Percentiles rank a stretch among this genome's conserved stretches.
These are phyloP conservation scores for Nemotelus pantherinus DNA, from an alignment of 2,888 invertebrate species.

Conservation along the genomic window DNA sequence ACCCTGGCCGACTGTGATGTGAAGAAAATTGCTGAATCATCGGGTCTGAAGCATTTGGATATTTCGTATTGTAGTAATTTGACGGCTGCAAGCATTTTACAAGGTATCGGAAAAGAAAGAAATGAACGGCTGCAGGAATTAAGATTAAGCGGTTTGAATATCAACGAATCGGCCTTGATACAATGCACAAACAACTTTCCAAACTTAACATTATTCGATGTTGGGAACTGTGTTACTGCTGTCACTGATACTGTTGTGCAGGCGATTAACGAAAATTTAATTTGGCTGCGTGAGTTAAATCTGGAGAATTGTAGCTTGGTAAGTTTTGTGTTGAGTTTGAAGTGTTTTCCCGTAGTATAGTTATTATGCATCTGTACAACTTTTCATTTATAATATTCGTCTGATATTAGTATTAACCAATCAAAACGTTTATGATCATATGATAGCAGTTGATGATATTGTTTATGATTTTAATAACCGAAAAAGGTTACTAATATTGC, in stretches of 20 bases:
- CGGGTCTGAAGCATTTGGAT: constrained; percentile 70
- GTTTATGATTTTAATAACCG: too few species aligned
- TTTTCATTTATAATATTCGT: constrained; percentile 1
- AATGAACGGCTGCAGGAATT: constrained; percentile 68
- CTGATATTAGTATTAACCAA: background rate
- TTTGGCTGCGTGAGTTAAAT: constrained; percentile 69
- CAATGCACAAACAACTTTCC: constrained; percentile 70
- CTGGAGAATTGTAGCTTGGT: constrained; percentile 75
- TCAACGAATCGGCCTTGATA: constrained; percentile 72
- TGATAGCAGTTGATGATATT: too few species aligned
- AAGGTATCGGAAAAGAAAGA: constrained; percentile 68
- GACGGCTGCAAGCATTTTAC: constrained; percentile 70
- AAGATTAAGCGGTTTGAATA: constrained; percentile 69
- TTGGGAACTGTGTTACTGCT: constrained; percentile 76
- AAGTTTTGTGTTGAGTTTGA: constrained; percentile 3
- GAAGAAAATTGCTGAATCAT: constrained; percentile 67
- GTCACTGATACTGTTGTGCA: constrained; percentile 76
- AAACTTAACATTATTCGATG: constrained; percentile 70
- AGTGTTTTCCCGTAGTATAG: too few species aligned
- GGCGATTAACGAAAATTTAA: constrained; percentile 73
- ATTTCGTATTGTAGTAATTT: constrained; percentile 75
- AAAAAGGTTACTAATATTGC: too few species aligned
- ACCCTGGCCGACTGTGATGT: constrained; percentile 73
- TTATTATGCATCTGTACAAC: background rate
- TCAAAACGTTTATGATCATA: too few species aligned